phyloP scores from a whole-genome alignment of 2,888 invertebrate genomes.

The Corbicula japonica region DNA sequence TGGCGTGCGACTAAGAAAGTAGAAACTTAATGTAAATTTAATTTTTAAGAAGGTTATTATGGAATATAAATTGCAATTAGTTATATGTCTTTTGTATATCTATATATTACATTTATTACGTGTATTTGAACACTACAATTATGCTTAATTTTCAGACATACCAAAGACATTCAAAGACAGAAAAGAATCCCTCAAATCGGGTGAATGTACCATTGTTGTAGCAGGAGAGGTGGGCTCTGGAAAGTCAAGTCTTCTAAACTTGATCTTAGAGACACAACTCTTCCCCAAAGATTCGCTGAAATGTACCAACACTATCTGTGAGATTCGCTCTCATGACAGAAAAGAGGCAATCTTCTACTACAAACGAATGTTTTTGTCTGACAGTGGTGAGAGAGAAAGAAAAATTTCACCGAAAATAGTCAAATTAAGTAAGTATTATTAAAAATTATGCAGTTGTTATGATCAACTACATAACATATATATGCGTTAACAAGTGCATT shows the following conservation, averaged over 20 bases:
- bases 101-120: no score
- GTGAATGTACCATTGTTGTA: conserved; percentile 73
- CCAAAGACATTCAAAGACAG: conserved; percentile 47
- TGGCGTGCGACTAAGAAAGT: no score
- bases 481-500: neutral
- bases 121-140: no score
- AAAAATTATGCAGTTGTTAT: neutral
- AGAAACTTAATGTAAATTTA: no score
- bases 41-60: no score
- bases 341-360: conserved; percentile 58
- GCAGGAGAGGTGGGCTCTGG: conserved; percentile 83
- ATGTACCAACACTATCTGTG: conserved; percentile 77
- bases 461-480: neutral
- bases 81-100: no score
- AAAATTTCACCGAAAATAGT: conserved; percentile 55
- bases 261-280: conserved; percentile 74
- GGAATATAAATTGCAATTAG: no score
- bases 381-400: conserved; percentile 48
- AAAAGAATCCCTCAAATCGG: conserved; percentile 58
- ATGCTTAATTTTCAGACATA: conserved; percentile 44
- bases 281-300: conserved; percentile 73
- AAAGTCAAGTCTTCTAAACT: conserved; percentile 80
- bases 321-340: conserved; percentile 66
- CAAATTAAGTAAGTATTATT: conserved; percentile 25
- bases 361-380: conserved; percentile 21